These are phyloP conservation scores for Lasioglossum lativentre DNA, from an alignment of 2,888 invertebrate genomes.

Conservation along the genomic window DNA sequence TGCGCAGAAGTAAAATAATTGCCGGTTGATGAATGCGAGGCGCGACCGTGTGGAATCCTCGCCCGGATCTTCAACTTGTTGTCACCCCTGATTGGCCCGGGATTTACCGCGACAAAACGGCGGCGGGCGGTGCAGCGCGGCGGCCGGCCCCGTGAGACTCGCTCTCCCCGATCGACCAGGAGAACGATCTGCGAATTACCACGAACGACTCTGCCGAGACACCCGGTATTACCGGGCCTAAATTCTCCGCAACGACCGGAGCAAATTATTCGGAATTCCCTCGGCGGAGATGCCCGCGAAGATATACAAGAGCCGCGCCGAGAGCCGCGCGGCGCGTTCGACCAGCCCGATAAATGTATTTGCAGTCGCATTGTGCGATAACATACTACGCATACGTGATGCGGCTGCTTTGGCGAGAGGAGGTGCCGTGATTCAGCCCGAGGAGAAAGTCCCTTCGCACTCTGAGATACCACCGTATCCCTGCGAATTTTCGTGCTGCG, in stretches of 20 bases:
- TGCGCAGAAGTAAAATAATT: slow-evolving; percentile 72
- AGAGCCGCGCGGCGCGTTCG: slow-evolving; percentile 48
- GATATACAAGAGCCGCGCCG: slow-evolving; percentile 58
- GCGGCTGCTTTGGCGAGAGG: slow-evolving; percentile 48
- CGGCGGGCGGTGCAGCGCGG: no score
- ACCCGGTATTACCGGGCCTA: slow-evolving; percentile 60
- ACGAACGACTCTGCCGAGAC: slow-evolving; percentile 31
- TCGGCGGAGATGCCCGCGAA: slow-evolving; percentile 68
- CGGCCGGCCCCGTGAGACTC: slow-evolving; percentile 17
- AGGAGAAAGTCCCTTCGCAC: slow-evolving; percentile 52
- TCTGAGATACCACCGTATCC: background rate
- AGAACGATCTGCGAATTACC: background rate
- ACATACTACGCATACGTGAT: slow-evolving; percentile 68
- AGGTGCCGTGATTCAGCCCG: slow-evolving; percentile 51
- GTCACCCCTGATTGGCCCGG: slow-evolving; percentile 28
- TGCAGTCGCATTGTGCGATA: slow-evolving; percentile 70
- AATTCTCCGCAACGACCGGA: slow-evolving; percentile 70
- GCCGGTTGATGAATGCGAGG: slow-evolving; percentile 67
- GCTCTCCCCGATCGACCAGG: background rate
- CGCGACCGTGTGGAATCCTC: slow-evolving; percentile 56
- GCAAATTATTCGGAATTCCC: slow-evolving; percentile 78
- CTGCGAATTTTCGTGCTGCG: background rate
- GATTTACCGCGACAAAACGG: slow-evolving; percentile 47
- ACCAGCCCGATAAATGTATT: slow-evolving; percentile 68
- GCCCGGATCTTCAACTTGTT: background rate